These are phyloP conservation scores for Pavo muticus DNA, from an alignment of 2,113 vertebrate species.

Conservation along the genomic window DNA sequence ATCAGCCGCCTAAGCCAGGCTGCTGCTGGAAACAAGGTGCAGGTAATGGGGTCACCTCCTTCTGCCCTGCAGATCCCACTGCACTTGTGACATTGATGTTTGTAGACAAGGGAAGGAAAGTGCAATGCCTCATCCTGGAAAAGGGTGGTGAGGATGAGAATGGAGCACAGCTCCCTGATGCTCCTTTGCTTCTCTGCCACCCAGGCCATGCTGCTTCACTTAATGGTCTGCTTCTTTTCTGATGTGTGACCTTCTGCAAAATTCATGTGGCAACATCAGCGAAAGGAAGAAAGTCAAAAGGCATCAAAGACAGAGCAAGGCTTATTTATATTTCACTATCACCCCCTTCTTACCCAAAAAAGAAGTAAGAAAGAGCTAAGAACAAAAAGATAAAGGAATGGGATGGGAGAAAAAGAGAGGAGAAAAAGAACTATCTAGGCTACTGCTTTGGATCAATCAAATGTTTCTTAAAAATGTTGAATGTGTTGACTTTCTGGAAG, in stretches of 20 bases:
- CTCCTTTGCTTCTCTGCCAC: not conserved
- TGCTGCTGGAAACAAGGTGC: not conserved
- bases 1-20: not conserved
- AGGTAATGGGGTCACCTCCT: not conserved
- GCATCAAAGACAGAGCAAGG: constrained; percentile 10
- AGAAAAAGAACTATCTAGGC: not conserved
- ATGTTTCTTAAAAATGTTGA: not conserved
- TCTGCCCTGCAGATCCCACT: not conserved
- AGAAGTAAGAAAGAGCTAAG: not conserved
- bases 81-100: not conserved
- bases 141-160: not conserved
- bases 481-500: not conserved
- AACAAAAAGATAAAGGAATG: not conserved
- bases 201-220: not conserved
- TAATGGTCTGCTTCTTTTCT: not conserved
- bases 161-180: not conserved
- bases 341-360: not conserved
- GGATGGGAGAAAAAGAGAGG: not conserved
- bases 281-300: constrained; percentile 28
- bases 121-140: not conserved
- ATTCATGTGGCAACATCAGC: constrained; percentile 13
- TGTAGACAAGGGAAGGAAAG: not conserved
- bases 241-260: not conserved
- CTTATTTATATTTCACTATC: constrained; percentile 38
- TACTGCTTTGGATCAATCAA: not conserved